Percentiles rank a stretch among this genome's conserved stretches.
These are phyloP conservation scores for Pristionchus japonicus DNA, from an alignment of 2,888 invertebrate species.

Conservation along the genomic window DNA sequence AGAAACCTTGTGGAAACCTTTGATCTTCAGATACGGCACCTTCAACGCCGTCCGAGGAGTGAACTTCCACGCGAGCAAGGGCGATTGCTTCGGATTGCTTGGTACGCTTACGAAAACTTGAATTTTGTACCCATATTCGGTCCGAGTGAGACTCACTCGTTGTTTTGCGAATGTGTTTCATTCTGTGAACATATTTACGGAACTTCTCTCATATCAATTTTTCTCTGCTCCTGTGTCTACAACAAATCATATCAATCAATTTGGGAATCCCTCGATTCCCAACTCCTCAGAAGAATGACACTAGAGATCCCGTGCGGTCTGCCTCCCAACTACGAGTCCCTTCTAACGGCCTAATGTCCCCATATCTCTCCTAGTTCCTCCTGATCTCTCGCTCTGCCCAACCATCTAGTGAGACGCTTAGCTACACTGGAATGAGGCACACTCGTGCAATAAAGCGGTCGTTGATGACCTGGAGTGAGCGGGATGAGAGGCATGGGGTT, in stretches of 20 bases:
- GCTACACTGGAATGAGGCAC: background rate
- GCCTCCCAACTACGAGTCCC: background rate
- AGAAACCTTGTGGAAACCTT: background rate
- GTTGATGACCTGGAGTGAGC: background rate
- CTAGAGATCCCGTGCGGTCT: background rate
- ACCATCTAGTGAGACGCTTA: background rate
- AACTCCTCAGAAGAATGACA: background rate
- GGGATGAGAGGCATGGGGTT: background rate
- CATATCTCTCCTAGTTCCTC: background rate
- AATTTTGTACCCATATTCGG: no score
- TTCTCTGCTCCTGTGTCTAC: no score
- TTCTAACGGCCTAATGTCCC: background rate
- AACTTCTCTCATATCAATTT: no score
- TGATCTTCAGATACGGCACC: slow-evolving; percentile 2
- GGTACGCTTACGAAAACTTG: no score
- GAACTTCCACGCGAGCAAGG: slow-evolving; percentile 65
- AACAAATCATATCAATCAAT: no score
- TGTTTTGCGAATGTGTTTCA: no score
- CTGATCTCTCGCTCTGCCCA: background rate
- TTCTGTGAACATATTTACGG: no score
- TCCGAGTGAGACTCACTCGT: no score
- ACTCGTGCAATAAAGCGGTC: background rate
- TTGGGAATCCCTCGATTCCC: background rate
- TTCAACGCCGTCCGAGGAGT: slow-evolving; percentile 54
- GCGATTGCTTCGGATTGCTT: slow-evolving; percentile 67